Evolutionary conservation across 1,140 invertebrate genomes (phyloP).

Genomic region (Drosophila busckii): DNA sequence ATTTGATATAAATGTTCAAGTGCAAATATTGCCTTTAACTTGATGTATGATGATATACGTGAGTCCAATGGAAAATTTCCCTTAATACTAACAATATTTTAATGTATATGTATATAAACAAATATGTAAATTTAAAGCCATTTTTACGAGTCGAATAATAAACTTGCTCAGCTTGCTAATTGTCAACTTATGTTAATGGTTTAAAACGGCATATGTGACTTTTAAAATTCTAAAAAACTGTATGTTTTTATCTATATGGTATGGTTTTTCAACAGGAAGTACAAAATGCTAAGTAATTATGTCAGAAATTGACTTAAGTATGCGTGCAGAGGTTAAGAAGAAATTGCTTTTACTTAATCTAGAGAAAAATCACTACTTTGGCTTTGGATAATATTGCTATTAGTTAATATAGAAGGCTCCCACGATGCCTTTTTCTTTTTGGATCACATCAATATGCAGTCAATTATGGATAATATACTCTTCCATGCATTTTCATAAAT

Average conservation of each 20-base stretch:
- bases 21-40: constrained; percentile 38
- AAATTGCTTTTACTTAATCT: constrained; percentile 31
- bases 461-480: constrained; percentile 48
- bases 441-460: constrained; percentile 69
- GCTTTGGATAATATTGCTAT: constrained; percentile 68
- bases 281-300: constrained; percentile 66
- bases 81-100: constrained; percentile 35
- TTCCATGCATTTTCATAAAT: neutral
- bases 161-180: constrained; percentile 44
- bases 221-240: constrained; percentile 52
- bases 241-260: constrained; percentile 34
- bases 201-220: constrained; percentile 23
- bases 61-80: constrained; percentile 47
- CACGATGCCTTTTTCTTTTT: constrained; percentile 37
- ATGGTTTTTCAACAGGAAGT: constrained; percentile 62
- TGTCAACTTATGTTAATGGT: constrained; percentile 19
- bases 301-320: constrained; percentile 66
- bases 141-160: constrained; percentile 46
- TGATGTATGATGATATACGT: too few species aligned
- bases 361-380: constrained; percentile 73
- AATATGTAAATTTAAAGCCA: constrained; percentile 66
- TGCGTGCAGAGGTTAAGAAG: too few species aligned
- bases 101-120: constrained; percentile 40
- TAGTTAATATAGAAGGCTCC: constrained; percentile 36
- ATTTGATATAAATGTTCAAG: constrained; percentile 21